These are phyloP conservation scores for Incurvaria masculella DNA, from an alignment of 2,888 invertebrate species.

Conservation along the genomic window DNA sequence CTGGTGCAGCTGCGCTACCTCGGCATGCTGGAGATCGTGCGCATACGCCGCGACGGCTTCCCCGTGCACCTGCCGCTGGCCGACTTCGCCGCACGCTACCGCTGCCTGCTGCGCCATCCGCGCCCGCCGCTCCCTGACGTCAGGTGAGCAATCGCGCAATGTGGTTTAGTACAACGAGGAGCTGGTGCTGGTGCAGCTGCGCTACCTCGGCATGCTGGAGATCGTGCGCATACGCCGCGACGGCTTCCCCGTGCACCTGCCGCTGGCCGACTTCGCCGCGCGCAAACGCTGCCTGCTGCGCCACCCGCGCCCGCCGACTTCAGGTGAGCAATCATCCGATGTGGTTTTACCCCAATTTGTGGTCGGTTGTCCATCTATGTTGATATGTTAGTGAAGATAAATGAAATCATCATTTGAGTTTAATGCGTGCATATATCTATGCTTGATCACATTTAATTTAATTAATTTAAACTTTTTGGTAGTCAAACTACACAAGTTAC, in stretches of 20 bases:
- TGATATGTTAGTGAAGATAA: no score
- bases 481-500: no score
- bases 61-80: constrained; percentile 79
- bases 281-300: constrained; percentile 74
- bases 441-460: no score
- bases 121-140: constrained; percentile 33
- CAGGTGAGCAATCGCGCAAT: no score
- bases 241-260: constrained; percentile 85
- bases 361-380: no score
- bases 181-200: constrained; percentile 81
- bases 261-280: constrained; percentile 69
- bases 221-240: constrained; percentile 88
- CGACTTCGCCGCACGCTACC: constrained; percentile 73
- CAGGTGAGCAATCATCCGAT: no score
- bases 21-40: constrained; percentile 91
- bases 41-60: constrained; percentile 86
- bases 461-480: no score
- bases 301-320: constrained; percentile 40
- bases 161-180: constrained; percentile 76
- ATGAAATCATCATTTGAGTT: no score
- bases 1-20: constrained; percentile 85
- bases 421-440: no score
- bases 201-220: constrained; percentile 90
- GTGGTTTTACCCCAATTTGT: no score
- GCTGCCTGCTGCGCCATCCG: constrained; percentile 64